Evolutionary conservation across 2,888 invertebrate genomes (phyloP), one percentile per base, ranked within the genome.

Genomic region (Anorthoa munda): DNA sequence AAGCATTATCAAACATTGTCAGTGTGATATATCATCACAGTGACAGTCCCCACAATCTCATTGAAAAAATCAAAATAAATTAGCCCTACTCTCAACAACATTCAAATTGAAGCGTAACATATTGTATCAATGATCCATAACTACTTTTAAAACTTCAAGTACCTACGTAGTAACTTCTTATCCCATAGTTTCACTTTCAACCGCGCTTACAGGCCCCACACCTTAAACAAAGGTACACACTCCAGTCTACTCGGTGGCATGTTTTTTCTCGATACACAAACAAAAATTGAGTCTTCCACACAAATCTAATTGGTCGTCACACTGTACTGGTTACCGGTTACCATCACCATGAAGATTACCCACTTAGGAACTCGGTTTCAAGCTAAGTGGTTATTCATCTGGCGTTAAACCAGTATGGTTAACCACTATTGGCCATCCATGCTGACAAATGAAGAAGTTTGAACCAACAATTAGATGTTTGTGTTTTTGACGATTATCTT

Each of bases 301-400:
- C 85, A 72, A 75, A 77, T 82, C 85, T 90, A 90, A 91, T 92
- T 90, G 90, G 83, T 77, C 75, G 80, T 84, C 77, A 84, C 83
- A 83, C 82, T 79, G 69, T 82, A 85, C 86, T 84, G 86, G 89
- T 86, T 82, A 39, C 39, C 39, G 39, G 39, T 39, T 39, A 39
- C 67, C 66, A 77, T 63, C 77, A 76, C 68, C 73, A 73, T 81
- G 71, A 80, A 86, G 85, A 88, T 88, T 87, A 88, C 83, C 75
- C 84, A 89, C 87, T 91, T 87, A 87, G 77, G 70, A 85, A 81
- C 75, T 81, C 78, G 82, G 81, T 72, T 85, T 83, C 75, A 79
- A 82, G 75, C 70, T 88, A 87, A 87, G 85, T 84, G 81, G 84
- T 87, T 88, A 85, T 86, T 91, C 89, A 89, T 87, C 85, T 85